A percentile compares a stretch with the other conserved stretches of the same genome.
phyloP scores from a whole-genome alignment of 2,113 vertebrate species.

The Uria aalge region DNA sequence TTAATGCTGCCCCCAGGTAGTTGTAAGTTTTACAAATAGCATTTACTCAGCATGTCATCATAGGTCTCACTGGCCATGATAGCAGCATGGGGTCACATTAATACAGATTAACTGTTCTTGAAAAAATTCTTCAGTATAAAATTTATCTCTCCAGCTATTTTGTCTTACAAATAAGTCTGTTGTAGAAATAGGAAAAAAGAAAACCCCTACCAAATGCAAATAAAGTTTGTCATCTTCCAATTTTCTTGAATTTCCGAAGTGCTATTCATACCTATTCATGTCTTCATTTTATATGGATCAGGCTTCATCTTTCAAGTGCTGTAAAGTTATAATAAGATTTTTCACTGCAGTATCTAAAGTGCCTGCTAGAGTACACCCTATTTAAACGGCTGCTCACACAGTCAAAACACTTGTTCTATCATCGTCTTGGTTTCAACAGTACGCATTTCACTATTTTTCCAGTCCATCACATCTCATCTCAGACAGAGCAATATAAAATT shows the following conservation, averaged over 20 bases:
- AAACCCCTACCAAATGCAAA: background rate
- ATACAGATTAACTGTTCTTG: conserved; percentile 23
- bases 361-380: background rate
- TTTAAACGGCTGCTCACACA: background rate
- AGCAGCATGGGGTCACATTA: conserved; percentile 30
- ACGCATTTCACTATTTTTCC: background rate
- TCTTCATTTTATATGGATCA: background rate
- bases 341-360: background rate
- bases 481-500: background rate
- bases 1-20: conserved; percentile 23
- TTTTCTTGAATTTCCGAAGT: background rate
- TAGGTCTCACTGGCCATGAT: background rate
- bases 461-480: background rate
- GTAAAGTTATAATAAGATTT: background rate
- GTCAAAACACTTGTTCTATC: background rate
- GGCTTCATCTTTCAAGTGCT: background rate
- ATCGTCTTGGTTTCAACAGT: background rate
- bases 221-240: background rate
- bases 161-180: background rate
- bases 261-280: background rate
- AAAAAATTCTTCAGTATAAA: background rate
- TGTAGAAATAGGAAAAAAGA: background rate
- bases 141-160: background rate
- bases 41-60: conserved; percentile 28
- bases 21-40: conserved; percentile 22